A percentile compares a stretch with the other conserved stretches of the same genome.
phyloP scores from a whole-genome alignment of 2,113 vertebrate genomes.

The Takifugu flavidus region DNA sequence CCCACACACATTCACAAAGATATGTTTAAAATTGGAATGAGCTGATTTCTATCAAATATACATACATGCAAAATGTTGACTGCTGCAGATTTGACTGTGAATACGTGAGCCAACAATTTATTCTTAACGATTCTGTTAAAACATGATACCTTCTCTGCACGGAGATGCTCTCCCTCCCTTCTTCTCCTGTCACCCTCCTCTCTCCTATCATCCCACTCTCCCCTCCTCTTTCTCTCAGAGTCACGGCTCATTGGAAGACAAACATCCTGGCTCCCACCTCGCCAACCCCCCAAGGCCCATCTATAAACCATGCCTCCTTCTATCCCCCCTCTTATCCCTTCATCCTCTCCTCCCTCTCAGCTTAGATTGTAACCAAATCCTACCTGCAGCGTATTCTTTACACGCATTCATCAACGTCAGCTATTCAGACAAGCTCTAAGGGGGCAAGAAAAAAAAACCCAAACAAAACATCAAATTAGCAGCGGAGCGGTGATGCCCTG shows the following conservation, averaged over 20 bases:
- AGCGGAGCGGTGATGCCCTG: constrained; percentile 12
- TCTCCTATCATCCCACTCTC: constrained; percentile 64
- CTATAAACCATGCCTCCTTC: constrained; percentile 68
- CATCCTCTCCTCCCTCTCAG: constrained; percentile 59
- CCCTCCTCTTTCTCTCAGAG: constrained; percentile 74
- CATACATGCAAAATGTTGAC: not conserved
- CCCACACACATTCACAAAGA: constrained; percentile 6
- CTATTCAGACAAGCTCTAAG: constrained; percentile 71
- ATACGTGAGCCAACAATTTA: not conserved
- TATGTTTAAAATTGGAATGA: constrained; percentile 3
- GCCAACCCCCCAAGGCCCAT: constrained; percentile 55
- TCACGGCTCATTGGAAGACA: constrained; percentile 80
- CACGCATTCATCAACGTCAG: constrained; percentile 84
- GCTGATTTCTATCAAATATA: not conserved
- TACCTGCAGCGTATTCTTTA: constrained; percentile 81
- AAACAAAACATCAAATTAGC: constrained; percentile 65
- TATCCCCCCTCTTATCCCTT: constrained; percentile 56
- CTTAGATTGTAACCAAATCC: constrained; percentile 80
- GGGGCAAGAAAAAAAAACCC: constrained; percentile 49
- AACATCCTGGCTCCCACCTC: constrained; percentile 76
- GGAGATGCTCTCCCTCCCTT: constrained; percentile 54
- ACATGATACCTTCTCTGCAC: not conserved
- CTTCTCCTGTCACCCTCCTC: constrained; percentile 62
- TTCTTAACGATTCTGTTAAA: not conserved
- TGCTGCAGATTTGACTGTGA: not conserved